Base-by-base conservation (phyloP, 2,888 invertebrate species). In the Drosophila rellima region DNA sequence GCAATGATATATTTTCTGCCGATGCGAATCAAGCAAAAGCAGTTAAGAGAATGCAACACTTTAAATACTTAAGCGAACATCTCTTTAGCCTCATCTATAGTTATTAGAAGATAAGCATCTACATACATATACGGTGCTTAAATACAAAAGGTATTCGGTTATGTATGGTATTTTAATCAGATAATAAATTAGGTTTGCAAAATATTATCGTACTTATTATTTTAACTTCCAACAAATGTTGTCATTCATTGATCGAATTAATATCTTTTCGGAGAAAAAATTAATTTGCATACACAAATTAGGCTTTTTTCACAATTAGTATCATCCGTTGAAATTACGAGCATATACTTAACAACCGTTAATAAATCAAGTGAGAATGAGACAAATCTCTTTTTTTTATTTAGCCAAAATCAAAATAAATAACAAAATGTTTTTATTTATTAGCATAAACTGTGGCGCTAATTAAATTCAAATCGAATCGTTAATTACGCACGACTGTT, bases 391-490 rank as follows among this genome's bases (percentile, higher is more conserved):
- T 35, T 44, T 39, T 7, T 44, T 35, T 13, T n/a, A n/a, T n/a
- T n/a, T n/a, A n/a, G 31, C 11, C 26, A 55, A 55, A 61, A 7
- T 18, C 33, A 57, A 57, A 50, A 56, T 68, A 26, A 60, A 68
- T 45, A 55, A 37, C 26, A 44, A 62, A 47, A 5, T 35, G 37
- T 23, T 55, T 23, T 50, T 35, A 54, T 42, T 11, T 35, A 65
- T 45, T 67, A 20, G n/a, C 23, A 63, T 45, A 40, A 45, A 15
- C 31, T 20, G 37, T 48, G 18, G 11, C 45, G 59, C 44, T 70
- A 76, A 66, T 69, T 48, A 60, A 63, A 75, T 67, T 44, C 70
- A 64, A 57, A 66, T 51, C 39, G 52, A 37, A 42, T 15, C 1
- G 2, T 29, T 11, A 10, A 54, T 17, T 26, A 2, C 17, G 10